These are phyloP conservation scores for Neopelma chrysocephalum DNA, from an alignment of 2,797 vertebrate genomes.

Conservation along the genomic window DNA sequence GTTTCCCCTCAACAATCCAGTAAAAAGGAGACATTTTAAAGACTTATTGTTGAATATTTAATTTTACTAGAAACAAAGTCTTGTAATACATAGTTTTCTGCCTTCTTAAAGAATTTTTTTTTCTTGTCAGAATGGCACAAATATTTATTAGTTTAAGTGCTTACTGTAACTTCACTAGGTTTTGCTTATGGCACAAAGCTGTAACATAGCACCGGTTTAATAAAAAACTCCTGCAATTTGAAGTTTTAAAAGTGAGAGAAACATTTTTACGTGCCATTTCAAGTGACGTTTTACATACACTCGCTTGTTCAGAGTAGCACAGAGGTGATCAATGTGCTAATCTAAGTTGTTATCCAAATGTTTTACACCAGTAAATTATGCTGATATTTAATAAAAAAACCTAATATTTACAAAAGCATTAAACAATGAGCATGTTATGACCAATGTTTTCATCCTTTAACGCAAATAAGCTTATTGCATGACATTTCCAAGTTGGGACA, in stretches of 20 bases:
- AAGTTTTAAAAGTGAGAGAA: not conserved
- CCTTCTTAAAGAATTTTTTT: not conserved
- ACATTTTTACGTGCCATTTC: not conserved
- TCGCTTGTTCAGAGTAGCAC: not conserved
- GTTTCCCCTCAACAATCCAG: not conserved
- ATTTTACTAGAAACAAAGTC: not conserved
- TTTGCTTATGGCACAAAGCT: not conserved
- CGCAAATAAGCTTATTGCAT: not conserved
- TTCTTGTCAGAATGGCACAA: not conserved
- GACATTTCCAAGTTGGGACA: not conserved
- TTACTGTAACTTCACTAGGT: not conserved
- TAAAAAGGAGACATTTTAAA: not conserved
- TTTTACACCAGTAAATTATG: not conserved
- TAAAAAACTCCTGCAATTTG: not conserved
- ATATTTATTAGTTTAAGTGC: not conserved
- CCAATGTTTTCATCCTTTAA: conserved; percentile 4
- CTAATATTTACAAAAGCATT: conserved; percentile 19
- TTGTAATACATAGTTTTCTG: not conserved
- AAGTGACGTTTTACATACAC: not conserved
- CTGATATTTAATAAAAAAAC: not conserved
- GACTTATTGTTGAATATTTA: not conserved
- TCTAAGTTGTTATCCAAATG: not conserved
- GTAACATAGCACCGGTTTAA: not conserved
- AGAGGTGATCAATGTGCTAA: not conserved
- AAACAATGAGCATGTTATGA: not conserved